Evolutionary conservation across 1,140 invertebrate genomes (phyloP).

Genomic region (Zelostemma sp.): DNA sequence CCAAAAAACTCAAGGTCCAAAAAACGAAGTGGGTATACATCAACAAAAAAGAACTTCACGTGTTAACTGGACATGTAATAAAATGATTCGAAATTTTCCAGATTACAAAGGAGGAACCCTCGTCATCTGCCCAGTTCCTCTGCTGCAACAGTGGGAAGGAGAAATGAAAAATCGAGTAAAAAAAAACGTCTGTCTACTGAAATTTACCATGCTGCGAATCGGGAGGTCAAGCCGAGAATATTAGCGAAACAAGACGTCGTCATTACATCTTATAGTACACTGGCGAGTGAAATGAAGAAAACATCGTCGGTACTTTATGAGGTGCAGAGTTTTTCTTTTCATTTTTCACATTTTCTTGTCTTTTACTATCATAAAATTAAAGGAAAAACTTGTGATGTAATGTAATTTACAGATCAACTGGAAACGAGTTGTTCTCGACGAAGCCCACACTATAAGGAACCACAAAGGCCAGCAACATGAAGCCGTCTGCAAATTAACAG

Average conservation of each 20-base stretch:
- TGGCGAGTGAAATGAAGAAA: constrained; percentile 72
- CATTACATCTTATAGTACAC: constrained; percentile 82
- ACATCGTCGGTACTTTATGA: constrained; percentile 36
- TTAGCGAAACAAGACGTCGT: constrained; percentile 78
- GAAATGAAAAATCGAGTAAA: constrained; percentile 81
- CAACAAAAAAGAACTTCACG: not conserved
- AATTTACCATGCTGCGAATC: constrained; percentile 85
- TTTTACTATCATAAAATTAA: not conserved
- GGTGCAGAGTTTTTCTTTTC: constrained; percentile 15
- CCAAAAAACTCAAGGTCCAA: not conserved
- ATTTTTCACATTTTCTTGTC: constrained; percentile 8
- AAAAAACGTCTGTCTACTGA: constrained; percentile 75
- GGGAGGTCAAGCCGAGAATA: constrained; percentile 75
- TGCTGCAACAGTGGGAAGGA: constrained; percentile 87
- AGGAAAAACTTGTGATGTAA: not conserved
- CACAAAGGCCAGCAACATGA: constrained; percentile 81
- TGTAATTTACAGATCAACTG: constrained; percentile 74
- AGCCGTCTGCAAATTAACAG: constrained; percentile 77
- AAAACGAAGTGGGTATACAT: no score
- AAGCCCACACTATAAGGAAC: constrained; percentile 93
- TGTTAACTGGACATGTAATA: not conserved
- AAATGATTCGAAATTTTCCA: constrained; percentile 7
- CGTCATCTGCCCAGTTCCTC: constrained; percentile 89
- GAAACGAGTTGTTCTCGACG: constrained; percentile 91
- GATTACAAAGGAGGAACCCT: constrained; percentile 78